Percentiles rank a stretch among this genome's conserved stretches.
Evolutionary conservation across 2,113 vertebrate species (phyloP).

Genomic region (Bos indicus): DNA sequence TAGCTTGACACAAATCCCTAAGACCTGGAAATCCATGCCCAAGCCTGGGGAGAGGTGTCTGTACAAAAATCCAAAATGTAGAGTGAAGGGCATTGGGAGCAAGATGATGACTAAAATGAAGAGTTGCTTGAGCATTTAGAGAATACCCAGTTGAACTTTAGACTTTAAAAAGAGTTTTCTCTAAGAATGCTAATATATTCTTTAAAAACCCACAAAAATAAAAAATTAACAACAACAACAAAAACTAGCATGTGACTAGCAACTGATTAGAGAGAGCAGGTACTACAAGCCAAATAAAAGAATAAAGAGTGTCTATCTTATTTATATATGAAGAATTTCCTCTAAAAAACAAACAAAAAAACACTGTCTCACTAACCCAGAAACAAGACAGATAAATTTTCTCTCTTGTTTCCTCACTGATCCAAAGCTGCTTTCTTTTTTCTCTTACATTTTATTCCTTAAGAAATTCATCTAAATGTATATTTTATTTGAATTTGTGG

Average conservation of each 20-base stretch:
- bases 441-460: not conserved
- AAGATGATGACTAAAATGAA: not conserved
- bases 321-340: not conserved
- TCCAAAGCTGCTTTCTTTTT: not conserved
- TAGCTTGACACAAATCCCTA: not conserved
- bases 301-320: not conserved
- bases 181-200: not conserved
- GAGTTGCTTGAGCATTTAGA: not conserved
- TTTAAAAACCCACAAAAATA: not conserved
- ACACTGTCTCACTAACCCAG: not conserved
- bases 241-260: not conserved
- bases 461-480: not conserved
- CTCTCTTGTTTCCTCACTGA: not conserved
- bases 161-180: not conserved
- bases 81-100: not conserved
- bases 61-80: not conserved
- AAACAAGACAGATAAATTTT: not conserved
- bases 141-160: not conserved
- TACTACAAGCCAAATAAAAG: not conserved
- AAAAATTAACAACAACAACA: not conserved
- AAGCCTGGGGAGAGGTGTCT: not conserved
- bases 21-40: not conserved
- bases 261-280: not conserved
- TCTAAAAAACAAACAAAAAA: not conserved
- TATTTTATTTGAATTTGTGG: not conserved